These are phyloP conservation scores for Hippocampus abdominalis DNA, from an alignment of 2,113 vertebrate species.

Conservation along the genomic window DNA sequence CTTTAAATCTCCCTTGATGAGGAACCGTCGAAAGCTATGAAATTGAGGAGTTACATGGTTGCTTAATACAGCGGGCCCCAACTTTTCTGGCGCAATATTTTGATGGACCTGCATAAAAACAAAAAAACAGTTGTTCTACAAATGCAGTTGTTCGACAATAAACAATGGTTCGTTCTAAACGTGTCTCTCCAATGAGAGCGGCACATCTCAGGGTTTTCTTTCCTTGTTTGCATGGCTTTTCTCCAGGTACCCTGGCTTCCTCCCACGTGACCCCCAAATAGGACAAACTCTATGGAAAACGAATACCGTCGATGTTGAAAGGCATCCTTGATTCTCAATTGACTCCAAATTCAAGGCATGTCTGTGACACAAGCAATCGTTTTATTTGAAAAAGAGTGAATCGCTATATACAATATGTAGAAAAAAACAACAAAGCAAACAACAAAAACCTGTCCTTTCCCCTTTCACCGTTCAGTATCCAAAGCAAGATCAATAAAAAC, in stretches of 20 bases:
- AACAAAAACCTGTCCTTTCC: slow-evolving; percentile 46
- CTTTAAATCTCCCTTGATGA: background rate
- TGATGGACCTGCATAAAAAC: too few relatives aligned
- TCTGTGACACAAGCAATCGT: slow-evolving; percentile 62
- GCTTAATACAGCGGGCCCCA: too few relatives aligned
- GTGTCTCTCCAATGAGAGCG: too few relatives aligned
- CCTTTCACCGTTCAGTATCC: slow-evolving; percentile 60
- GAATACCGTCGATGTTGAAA: background rate
- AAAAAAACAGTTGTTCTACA: too few relatives aligned
- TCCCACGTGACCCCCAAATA: too few relatives aligned
- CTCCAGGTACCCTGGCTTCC: too few relatives aligned
- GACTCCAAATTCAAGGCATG: background rate
- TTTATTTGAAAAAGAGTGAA: slow-evolving; percentile 75
- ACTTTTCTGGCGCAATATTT: too few relatives aligned
- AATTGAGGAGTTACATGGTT: background rate
- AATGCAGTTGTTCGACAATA: too few relatives aligned
- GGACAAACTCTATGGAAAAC: too few relatives aligned
- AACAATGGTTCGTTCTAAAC: too few relatives aligned
- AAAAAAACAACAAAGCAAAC: slow-evolving; percentile 60
- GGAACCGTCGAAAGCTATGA: background rate
- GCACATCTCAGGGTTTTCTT: too few relatives aligned
- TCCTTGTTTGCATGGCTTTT: too few relatives aligned
- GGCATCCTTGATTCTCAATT: background rate
- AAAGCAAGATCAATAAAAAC: slow-evolving; percentile 47
- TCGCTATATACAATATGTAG: slow-evolving; percentile 71